Percentiles rank a stretch among this genome's conserved stretches.
phyloP scores from a whole-genome alignment of 2,113 vertebrate genomes.

The Philantomba maxwellii region DNA sequence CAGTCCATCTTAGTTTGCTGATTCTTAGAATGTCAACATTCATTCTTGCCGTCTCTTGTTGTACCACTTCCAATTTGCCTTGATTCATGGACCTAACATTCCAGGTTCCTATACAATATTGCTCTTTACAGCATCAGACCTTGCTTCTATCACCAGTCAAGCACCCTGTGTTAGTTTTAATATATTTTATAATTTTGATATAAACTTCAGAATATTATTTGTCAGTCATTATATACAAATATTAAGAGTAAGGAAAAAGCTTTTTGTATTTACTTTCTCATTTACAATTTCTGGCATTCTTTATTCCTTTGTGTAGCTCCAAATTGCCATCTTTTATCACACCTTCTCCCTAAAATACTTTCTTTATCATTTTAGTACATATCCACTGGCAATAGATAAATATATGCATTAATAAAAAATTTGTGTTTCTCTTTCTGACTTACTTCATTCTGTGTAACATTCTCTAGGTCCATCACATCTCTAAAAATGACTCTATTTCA shows the following conservation, averaged over 20 bases:
- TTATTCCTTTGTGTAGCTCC: background rate
- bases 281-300: background rate
- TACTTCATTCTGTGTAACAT: background rate
- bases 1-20: too few species aligned
- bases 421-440: background rate
- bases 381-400: background rate
- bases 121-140: too few species aligned
- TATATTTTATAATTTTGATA: background rate
- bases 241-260: background rate
- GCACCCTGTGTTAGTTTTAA: background rate
- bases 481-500: background rate
- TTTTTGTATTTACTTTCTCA: background rate
- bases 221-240: background rate
- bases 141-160: too few species aligned
- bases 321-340: background rate
- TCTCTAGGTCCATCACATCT: background rate
- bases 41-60: too few species aligned
- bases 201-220: background rate
- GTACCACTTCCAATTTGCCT: too few species aligned
- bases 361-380: background rate
- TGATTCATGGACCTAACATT: too few species aligned
- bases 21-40: too few species aligned
- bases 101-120: too few species aligned
- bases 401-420: background rate
- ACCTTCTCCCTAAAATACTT: background rate